Conservation (phyloP, 1,140 invertebrate species). For the Bombus pyrosoma region DNA sequence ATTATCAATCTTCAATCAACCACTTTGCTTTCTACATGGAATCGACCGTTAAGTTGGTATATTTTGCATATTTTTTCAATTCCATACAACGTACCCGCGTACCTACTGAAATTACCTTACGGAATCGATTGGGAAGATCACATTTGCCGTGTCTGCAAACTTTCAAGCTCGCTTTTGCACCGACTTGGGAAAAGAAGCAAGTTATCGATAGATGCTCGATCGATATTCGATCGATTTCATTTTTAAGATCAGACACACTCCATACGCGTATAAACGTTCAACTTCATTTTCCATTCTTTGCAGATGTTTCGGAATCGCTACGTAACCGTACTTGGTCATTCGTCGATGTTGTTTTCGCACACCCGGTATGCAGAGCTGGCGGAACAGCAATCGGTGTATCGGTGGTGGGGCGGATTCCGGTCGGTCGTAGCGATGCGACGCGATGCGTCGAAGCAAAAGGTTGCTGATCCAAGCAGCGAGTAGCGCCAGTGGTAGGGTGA, state of each 20-base stretch:
- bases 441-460: no score
- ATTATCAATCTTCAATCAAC: background rate
- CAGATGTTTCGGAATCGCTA: background rate
- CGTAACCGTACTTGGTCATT: no score
- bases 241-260: no score
- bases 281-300: background rate
- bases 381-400: background rate
- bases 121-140: background rate
- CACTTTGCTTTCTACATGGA: rapidly evolving
- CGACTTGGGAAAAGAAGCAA: no score
- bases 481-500: background rate
- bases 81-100: rapidly evolving
- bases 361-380: slow-evolving; percentile 32
- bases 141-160: background rate
- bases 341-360: background rate
- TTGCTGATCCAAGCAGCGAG: background rate
- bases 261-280: background rate
- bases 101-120: no score
- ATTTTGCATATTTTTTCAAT: no score
- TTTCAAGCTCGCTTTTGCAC: no score
- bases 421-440: no score
- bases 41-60: background rate
- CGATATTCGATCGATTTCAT: no score
- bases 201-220: no score
- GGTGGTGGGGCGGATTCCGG: slow-evolving; percentile 21